A percentile compares a stretch with the other conserved stretches of the same genome.
Evolutionary conservation across 2,888 invertebrate genomes (phyloP).

Genomic region (Onthophagus sagittarius): DNA sequence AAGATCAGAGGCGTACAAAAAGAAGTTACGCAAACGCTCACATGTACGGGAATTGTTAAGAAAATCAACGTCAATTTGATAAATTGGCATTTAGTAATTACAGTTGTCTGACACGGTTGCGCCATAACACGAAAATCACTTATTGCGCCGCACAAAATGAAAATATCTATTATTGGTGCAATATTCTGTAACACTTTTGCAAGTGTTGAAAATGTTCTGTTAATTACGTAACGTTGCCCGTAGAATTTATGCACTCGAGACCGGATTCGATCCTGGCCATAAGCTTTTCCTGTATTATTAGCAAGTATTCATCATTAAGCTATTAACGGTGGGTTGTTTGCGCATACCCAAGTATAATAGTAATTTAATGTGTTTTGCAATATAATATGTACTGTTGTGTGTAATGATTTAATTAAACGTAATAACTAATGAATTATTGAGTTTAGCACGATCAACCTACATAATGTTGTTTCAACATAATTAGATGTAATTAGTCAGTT

Average conservation of each 20-base stretch:
- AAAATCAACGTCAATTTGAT: background rate
- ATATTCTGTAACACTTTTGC: background rate
- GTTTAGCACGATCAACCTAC: background rate
- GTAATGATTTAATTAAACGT: background rate
- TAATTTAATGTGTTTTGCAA: background rate
- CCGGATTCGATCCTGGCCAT: background rate
- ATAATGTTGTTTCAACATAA: background rate
- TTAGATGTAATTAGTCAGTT: background rate
- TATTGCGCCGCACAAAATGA: background rate
- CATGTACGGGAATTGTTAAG: background rate
- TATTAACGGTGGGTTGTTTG: background rate
- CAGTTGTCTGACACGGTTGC: background rate
- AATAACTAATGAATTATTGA: background rate
- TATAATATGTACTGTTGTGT: background rate
- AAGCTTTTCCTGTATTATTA: background rate
- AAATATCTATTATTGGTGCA: background rate
- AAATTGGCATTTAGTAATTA: background rate
- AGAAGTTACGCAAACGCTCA: background rate
- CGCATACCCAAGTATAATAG: background rate
- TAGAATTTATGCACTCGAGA: background rate
- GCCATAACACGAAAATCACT: background rate
- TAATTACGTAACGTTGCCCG: background rate
- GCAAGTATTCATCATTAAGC: background rate
- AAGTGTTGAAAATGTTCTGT: background rate
- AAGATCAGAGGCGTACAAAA: too few relatives aligned